Conservation (phyloP, 2,888 invertebrate species). For the Coleophora deauratella region DNA sequence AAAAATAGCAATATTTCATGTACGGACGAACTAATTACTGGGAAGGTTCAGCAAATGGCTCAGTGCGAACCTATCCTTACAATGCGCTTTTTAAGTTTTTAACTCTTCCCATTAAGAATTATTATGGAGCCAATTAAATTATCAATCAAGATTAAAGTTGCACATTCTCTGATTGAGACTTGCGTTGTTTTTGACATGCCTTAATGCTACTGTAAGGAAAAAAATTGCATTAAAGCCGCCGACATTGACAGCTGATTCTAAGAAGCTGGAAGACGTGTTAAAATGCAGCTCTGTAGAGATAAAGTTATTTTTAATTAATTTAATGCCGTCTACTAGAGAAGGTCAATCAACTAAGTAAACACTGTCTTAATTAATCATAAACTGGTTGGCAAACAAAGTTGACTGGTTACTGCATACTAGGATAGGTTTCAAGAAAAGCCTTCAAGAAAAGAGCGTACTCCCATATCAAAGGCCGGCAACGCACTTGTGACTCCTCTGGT, state of each 20-base stretch:
- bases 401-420: no score
- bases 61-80: not conserved
- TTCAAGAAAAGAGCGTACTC: no score
- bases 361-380: no score
- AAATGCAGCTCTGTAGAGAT: no score
- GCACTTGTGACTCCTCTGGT: no score
- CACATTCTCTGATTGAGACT: slow-evolving; percentile 38
- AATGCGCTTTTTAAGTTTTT: no score
- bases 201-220: not conserved
- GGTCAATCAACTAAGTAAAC: no score
- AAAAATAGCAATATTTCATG: slow-evolving; percentile 48
- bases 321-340: no score
- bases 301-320: no score
- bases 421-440: no score
- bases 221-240: not conserved
- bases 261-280: not conserved
- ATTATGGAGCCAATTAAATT: slow-evolving; percentile 50
- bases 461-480: no score
- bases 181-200: slow-evolving; percentile 30
- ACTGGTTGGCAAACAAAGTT: no score
- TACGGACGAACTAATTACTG: slow-evolving; percentile 53
- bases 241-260: not conserved
- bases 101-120: slow-evolving; percentile 37
- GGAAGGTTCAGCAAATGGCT: slow-evolving; percentile 37
- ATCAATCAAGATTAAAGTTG: slow-evolving; percentile 38